These are phyloP conservation scores for Drosophila ohnishii DNA, from an alignment of 1,140 invertebrate species.

Conservation along the genomic window DNA sequence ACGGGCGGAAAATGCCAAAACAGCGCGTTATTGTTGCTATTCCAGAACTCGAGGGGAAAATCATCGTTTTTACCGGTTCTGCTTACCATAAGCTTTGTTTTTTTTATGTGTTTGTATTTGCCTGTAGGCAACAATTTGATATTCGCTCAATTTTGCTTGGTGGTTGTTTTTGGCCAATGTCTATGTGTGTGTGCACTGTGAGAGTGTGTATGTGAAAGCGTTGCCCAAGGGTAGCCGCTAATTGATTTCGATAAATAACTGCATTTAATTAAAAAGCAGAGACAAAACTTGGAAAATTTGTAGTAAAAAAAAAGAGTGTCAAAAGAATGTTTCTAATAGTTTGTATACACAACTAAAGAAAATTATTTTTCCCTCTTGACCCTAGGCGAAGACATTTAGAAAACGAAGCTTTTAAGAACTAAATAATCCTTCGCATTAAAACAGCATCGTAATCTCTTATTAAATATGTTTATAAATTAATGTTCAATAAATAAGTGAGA, in stretches of 20 bases:
- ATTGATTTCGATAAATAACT: constrained; percentile 37
- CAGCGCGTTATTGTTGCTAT: constrained; percentile 12
- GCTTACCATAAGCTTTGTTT: constrained; percentile 28
- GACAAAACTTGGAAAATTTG: neutral
- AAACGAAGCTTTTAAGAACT: too few species aligned
- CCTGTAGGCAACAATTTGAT: constrained; percentile 50
- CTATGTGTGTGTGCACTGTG: constrained; percentile 7
- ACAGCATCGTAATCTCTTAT: too few species aligned
- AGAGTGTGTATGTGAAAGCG: constrained; percentile 16
- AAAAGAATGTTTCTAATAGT: neutral
- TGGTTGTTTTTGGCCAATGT: constrained; percentile 62
- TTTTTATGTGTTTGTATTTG: constrained; percentile 14
- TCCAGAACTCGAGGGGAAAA: constrained; percentile 9
- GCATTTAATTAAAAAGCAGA: constrained; percentile 13
- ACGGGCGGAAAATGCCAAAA: constrained; percentile 18
- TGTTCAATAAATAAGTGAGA: too few species aligned
- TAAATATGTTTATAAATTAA: too few species aligned
- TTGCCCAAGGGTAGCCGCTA: constrained; percentile 26
- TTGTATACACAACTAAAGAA: too few species aligned
- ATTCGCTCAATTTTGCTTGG: constrained; percentile 56
- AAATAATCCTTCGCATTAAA: too few species aligned
- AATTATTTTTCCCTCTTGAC: too few species aligned
- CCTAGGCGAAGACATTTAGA: too few species aligned
- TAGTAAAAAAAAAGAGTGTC: neutral
- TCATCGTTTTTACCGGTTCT: constrained; percentile 57